phyloP scores from a whole-genome alignment of 2,113 vertebrate species.

The Megaceryle maxima region DNA sequence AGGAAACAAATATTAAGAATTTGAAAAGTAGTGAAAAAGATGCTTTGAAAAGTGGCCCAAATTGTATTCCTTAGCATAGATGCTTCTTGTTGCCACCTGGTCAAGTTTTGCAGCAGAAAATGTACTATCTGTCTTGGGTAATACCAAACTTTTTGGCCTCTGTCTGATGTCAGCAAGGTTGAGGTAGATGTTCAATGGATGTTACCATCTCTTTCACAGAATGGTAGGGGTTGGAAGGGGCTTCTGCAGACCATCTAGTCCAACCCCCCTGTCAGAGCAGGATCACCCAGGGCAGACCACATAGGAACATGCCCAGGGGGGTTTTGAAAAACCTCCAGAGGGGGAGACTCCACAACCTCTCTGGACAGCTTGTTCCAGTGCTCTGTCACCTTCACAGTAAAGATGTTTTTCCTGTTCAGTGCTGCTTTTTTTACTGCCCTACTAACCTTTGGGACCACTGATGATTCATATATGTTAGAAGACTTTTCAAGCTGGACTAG shows the following conservation, averaged over 20 bases:
- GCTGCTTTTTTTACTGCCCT: background rate
- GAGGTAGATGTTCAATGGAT: background rate
- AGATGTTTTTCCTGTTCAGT: background rate
- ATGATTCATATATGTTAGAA: background rate
- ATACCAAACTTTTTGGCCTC: background rate
- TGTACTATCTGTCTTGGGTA: background rate
- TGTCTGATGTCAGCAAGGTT: background rate
- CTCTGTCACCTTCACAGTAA: no score
- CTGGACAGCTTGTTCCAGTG: no score
- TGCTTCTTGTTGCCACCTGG: background rate
- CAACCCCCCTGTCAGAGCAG: no score
- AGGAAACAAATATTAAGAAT: background rate
- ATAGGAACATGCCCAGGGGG: no score
- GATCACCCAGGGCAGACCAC: no score
- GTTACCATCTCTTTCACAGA: background rate
- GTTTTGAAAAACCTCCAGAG: no score
- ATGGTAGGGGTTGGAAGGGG: no score
- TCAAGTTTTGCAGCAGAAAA: background rate
- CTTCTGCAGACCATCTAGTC: no score
- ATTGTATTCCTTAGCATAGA: background rate
- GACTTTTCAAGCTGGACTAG: background rate
- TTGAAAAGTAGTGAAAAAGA: background rate
- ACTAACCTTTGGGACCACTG: background rate
- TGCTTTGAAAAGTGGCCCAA: background rate
- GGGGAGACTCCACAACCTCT: no score